A percentile compares a stretch with the other conserved stretches of the same genome.
Conservation (phyloP, 2,797 vertebrate genomes). For the Telmatherina bonti region DNA sequence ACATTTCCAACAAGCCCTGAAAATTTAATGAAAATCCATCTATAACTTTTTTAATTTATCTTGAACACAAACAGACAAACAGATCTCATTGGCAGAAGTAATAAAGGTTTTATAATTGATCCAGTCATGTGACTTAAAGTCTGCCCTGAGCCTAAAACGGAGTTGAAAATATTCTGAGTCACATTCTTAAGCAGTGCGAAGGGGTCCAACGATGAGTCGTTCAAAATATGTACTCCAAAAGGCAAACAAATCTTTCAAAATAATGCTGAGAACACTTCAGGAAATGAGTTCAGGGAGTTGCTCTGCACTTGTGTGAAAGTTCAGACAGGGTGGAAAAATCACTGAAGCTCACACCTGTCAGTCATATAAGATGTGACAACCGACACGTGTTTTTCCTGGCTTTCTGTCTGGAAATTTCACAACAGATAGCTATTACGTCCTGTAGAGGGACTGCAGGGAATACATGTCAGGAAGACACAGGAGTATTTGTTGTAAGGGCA, state of each 20-base stretch:
- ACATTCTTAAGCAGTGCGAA: slow-evolving; percentile 18
- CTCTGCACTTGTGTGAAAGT: slow-evolving; percentile 45
- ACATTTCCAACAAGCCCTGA: too few species aligned
- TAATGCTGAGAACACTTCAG: slow-evolving; percentile 40
- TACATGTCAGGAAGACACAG: slow-evolving; percentile 12
- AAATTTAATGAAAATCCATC: too few species aligned
- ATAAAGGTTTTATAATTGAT: slow-evolving; percentile 7
- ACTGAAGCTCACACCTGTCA: slow-evolving; percentile 17
- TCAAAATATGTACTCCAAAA: slow-evolving; percentile 37
- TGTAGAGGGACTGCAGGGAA: slow-evolving; percentile 24
- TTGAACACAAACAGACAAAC: too few species aligned
- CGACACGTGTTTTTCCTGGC: slow-evolving; percentile 38
- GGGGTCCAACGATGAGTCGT: slow-evolving; percentile 21
- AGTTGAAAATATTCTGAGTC: slow-evolving; percentile 12
- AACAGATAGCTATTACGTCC: slow-evolving; percentile 52
- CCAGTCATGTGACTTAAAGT: slow-evolving; percentile 12
- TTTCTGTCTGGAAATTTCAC: slow-evolving; percentile 26
- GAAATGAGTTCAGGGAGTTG: slow-evolving; percentile 49
- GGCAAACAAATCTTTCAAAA: slow-evolving; percentile 46
- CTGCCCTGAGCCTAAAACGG: slow-evolving; percentile 8
- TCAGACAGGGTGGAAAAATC: slow-evolving; percentile 41
- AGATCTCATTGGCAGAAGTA: too few species aligned
- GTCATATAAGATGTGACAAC: slow-evolving; percentile 43
- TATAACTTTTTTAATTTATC: too few species aligned
- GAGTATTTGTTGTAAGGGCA: slow-evolving; percentile 16